Percentiles rank a stretch among this genome's conserved stretches.
These are phyloP conservation scores for Paramisgurnus dabryanus DNA, from an alignment of 2,113 vertebrate species.

Conservation along the genomic window DNA sequence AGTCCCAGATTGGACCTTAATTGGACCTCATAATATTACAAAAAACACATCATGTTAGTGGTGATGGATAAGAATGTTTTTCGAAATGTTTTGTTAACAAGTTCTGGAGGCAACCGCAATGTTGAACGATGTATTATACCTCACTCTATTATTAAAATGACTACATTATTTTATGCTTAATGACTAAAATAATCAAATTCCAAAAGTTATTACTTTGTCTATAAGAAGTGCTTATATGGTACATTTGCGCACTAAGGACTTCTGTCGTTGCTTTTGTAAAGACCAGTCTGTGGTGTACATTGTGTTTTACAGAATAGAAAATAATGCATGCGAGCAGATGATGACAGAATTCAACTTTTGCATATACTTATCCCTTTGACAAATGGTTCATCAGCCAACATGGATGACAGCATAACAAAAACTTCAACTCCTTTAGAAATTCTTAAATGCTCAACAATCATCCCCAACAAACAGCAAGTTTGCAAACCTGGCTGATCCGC, in stretches of 20 bases:
- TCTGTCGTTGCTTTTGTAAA: too few relatives aligned
- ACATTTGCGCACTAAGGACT: too few relatives aligned
- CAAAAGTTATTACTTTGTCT: too few relatives aligned
- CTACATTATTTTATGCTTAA: too few relatives aligned
- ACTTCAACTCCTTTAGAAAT: neutral
- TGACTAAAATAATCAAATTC: too few relatives aligned
- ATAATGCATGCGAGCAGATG: neutral
- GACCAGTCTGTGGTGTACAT: too few relatives aligned
- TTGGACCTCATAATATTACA: slow-evolving; percentile 32
- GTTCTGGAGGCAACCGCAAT: too few relatives aligned
- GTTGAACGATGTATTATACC: neutral
- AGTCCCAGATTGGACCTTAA: slow-evolving; percentile 45
- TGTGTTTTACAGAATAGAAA: too few relatives aligned
- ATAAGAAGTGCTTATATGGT: too few relatives aligned
- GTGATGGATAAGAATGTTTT: slow-evolving; percentile 4
- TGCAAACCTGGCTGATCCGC: slow-evolving; percentile 17
- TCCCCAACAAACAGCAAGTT: neutral
- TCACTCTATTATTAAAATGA: too few relatives aligned
- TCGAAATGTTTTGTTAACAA: too few relatives aligned
- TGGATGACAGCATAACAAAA: neutral
- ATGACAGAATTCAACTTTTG: neutral
- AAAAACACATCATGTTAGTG: neutral
- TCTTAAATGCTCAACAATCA: slow-evolving; percentile 11
- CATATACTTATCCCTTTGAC: neutral
- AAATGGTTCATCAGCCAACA: neutral